Base-by-base conservation (phyloP, 2,797 vertebrate genomes). In the Crocodylus rhombifer region DNA sequence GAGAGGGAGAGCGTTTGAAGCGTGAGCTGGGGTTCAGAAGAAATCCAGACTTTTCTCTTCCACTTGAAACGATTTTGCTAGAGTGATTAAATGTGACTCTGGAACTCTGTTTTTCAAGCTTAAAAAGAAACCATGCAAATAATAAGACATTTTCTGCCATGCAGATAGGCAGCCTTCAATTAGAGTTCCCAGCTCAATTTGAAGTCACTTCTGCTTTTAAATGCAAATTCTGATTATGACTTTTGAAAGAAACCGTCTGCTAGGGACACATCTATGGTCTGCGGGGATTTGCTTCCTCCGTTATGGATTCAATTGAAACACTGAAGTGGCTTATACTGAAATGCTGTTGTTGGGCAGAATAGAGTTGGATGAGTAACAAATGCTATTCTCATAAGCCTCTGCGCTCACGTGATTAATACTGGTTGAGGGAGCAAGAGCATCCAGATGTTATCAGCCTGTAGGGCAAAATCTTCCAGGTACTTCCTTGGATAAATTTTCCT, bases 71-170 rank as follows among this genome's bases (percentile, higher is more conserved):
- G 2, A 0, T 77, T 69, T 28, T 73, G 33, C 33, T 79, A 20
- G 65, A 55, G 10, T 77, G 42, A 11, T 60, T 67, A 2, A 0
- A 14, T 65, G 14, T 5, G 30, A 3, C 51, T 42, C 30, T 80
- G 20, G 51, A 51, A 6, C 1, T 65, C 0, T 15, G 10, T 4
- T 67, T 62, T 82, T 56, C 21, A 2, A 20, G 62, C 4, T 56
- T 10, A 25, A 80, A 26, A 0, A 2, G 77, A 67, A 14, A 60
- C 55, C 14, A 18, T 3, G 1, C 14, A 33, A 77, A 77, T 7
- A 77, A 77, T 7, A 15, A 15, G 1, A 36, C 1, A 1, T 33
- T 71, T n/a, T n/a, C 12, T 36, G n/a, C 11, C 0, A 0, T 16
- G 55, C 2, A 4, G 51, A 15, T 0, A 6, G 58, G 36, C 51